Conservation (phyloP, 2,113 vertebrate genomes). For the Saguinus imperator region DNA sequence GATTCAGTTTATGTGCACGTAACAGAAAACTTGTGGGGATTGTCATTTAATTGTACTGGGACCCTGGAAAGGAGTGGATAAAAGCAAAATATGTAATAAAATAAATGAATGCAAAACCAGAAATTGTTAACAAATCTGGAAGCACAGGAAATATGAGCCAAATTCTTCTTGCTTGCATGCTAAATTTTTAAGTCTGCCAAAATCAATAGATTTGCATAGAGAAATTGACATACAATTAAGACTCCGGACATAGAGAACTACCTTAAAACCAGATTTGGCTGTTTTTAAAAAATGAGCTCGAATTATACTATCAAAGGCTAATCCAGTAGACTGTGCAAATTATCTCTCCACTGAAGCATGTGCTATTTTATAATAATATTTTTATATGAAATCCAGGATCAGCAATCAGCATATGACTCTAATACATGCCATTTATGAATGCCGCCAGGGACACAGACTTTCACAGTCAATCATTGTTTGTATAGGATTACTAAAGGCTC, state of each 20-base stretch:
- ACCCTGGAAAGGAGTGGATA: background rate
- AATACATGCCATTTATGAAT: background rate
- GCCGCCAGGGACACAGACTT: background rate
- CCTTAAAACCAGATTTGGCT: conserved; percentile 24
- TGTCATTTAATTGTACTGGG: background rate
- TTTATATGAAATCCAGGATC: background rate
- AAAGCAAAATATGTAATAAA: background rate
- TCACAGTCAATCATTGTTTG: background rate
- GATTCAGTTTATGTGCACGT: conserved; percentile 37
- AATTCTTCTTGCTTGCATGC: background rate
- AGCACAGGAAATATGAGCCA: background rate
- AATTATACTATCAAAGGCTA: conserved; percentile 39
- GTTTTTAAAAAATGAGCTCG: conserved; percentile 37
- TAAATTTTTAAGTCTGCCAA: conserved; percentile 34
- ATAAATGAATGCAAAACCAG: conserved; percentile 17
- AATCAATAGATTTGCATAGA: background rate
- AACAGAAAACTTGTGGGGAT: background rate
- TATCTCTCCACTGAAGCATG: conserved; percentile 7
- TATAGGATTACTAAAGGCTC: background rate
- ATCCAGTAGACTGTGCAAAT: conserved; percentile 18
- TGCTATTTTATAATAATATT: conserved; percentile 4
- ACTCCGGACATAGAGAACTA: conserved; percentile 2
- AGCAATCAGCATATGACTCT: conserved; percentile 1
- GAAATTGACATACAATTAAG: conserved; percentile 33
- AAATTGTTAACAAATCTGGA: background rate